These are phyloP conservation scores for Ridgeia piscesae DNA, from an alignment of 1,140 invertebrate genomes.

Conservation along the genomic window DNA sequence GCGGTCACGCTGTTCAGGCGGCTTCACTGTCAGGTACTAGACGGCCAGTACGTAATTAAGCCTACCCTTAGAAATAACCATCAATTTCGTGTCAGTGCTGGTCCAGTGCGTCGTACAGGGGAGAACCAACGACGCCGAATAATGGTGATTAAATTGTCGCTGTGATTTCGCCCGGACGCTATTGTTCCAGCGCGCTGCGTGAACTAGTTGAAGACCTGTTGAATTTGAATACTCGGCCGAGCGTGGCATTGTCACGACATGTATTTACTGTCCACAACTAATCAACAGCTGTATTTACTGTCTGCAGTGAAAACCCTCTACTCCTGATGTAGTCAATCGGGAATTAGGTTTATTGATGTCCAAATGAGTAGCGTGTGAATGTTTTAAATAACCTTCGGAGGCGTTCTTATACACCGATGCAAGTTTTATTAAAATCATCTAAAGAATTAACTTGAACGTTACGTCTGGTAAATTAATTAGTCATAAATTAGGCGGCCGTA, in stretches of 20 bases:
- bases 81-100: not conserved
- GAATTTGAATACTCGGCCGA: not conserved
- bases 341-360: no score
- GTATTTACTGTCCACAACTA: not conserved
- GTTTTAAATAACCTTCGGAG: no score
- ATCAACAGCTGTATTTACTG: not conserved
- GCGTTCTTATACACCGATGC: no score
- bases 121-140: not conserved
- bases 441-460: no score
- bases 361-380: no score
- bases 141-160: not conserved
- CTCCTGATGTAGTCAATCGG: no score
- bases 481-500: no score
- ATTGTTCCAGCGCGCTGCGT: not conserved
- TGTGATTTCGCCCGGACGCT: not conserved
- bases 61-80: not conserved
- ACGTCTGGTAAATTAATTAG: no score
- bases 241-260: not conserved
- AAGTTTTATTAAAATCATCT: no score
- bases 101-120: not conserved
- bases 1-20: not conserved
- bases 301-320: not conserved
- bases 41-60: not conserved
- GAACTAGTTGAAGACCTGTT: not conserved
- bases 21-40: not conserved